Base-by-base conservation (phyloP, 2,113 vertebrate species). In the Thinocorus orbignyianus region DNA sequence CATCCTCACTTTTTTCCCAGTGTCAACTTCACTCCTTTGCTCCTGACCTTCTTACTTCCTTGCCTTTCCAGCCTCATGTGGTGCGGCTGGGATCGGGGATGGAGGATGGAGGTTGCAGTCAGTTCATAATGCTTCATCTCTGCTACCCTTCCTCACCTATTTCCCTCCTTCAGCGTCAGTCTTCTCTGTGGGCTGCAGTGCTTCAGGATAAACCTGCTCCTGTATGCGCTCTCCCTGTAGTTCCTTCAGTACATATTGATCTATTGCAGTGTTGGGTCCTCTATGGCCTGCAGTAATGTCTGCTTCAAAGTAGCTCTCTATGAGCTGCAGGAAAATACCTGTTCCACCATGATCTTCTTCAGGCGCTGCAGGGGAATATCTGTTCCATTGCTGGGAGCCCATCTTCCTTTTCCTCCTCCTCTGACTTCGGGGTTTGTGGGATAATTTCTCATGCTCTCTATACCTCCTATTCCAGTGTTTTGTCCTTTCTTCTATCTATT, bases 31-130 rank as follows among this genome's bases (percentile, higher is more conserved):
- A 49, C 9, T 48, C 11, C 7, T 44, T 76, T 15, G 3, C 13
- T 69, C 33, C 31, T 68, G 25, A 33, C 6, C 65, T 11, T 52
- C 49, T 7, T 44, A 2, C 4, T 30, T 68, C 41, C 30, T 55
- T 22, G 17, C 11, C 28, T 61, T 5, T 69, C 30, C 30, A 2
- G 1, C 11, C 10, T 6, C 0, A 0, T n/a, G 33, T 0, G 0
- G 24, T 0, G 0, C 5, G 22, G 42, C 13, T 42, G 14, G 42
- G 16, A 44, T 17, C 6, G 42, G 16, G 14, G 14, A 44, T 44
- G 42, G 42, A 44, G 13, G 1, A 0, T 33, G 28, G 7, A 11
- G 3, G 2, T 5, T 66, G 12, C 8, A 39, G 13, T 39, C 16
- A 17, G 3, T 26, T 65, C 46, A 0, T n/a, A 26, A 33, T 0